Base-by-base conservation (phyloP, 2,797 vertebrate genomes). In the Anas flavirostris region DNA sequence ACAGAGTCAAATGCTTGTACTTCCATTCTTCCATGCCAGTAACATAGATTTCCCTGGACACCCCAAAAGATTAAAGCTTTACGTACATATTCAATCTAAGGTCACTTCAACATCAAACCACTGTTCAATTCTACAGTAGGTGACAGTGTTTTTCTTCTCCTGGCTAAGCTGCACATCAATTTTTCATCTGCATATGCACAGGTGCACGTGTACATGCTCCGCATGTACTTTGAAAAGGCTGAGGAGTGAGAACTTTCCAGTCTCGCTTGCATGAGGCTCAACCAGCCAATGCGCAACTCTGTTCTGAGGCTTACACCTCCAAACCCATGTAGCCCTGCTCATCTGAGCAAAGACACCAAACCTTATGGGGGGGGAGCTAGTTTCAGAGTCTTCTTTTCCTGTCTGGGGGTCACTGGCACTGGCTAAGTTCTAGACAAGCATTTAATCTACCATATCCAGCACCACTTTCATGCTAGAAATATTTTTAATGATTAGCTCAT, bases 81-180 rank as follows among this genome's bases (percentile, higher is more conserved):
- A 78, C 62, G 21, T 46, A 62, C 5, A 5, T 70, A 70, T 52
- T 75, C 25, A 59, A 56, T 13, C 44, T 72, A n/a, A 72, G 33
- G 33, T 62, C 44, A 79, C 79, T 80, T 91, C 68, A 92, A 75
- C 23, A 90, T 9, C 37, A 85, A 85, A 73, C 10, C 50, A 88
- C 23, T 35, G 23, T 8, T 76, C 26, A 76, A 13, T 64, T 52
- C 33, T 58, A 37, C 2, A 4, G 63, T 5, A 82, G 37, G 29
- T 39, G 29, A 76, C 17, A 70, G 21, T 26, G 41, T 3, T 66
- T 85, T 91, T 72, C 58, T 66, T 48, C 50, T 93, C 29, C 44
- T 64, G 75, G 48, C 33, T 68, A 41, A 89, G 50, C 75, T 44
- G 31, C 33, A 82, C 48, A 16, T 15, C 25, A 59, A 10, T 26